phyloP scores from a whole-genome alignment of 2,888 invertebrate genomes.

The Galerucella calmariensis region DNA sequence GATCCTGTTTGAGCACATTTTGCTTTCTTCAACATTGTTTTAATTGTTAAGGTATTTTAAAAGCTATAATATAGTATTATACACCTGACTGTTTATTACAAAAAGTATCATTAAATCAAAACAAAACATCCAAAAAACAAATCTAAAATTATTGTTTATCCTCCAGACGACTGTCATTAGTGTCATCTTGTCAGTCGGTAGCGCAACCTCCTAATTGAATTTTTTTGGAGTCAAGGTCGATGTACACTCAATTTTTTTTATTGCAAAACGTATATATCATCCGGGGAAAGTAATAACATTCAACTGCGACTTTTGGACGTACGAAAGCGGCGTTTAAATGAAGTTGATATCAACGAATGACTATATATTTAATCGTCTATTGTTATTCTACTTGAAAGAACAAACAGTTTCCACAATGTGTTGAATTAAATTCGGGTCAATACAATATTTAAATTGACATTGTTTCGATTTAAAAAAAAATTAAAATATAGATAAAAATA shows the following conservation, averaged over 20 bases:
- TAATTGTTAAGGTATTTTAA: too few species aligned
- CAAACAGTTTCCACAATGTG: constrained; percentile 9
- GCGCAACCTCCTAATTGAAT: background rate
- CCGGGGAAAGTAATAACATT: constrained; percentile 24
- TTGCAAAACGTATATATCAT: constrained; percentile 8
- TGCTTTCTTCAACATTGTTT: too few species aligned
- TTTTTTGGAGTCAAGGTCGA: background rate
- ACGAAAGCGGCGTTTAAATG: constrained; percentile 11
- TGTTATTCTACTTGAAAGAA: constrained; percentile 24
- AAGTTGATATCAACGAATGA: constrained; percentile 8
- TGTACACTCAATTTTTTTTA: background rate
- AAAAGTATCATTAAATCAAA: too few species aligned
- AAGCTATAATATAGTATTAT: too few species aligned
- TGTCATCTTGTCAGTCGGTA: too few species aligned
- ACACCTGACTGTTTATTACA: too few species aligned
- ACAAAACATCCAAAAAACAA: too few species aligned
- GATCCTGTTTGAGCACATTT: too few species aligned
- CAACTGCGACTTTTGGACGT: background rate
- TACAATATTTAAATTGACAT: background rate
- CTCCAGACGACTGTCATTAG: too few species aligned
- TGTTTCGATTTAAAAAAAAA: too few species aligned
- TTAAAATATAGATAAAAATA: too few species aligned
- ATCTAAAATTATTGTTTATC: too few species aligned
- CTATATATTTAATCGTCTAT: constrained; percentile 19
- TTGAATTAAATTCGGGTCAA: constrained; percentile 20